phyloP scores from a whole-genome alignment of 64 coral and sea anemone species.

The Stichodactyla mertensii region DNA sequence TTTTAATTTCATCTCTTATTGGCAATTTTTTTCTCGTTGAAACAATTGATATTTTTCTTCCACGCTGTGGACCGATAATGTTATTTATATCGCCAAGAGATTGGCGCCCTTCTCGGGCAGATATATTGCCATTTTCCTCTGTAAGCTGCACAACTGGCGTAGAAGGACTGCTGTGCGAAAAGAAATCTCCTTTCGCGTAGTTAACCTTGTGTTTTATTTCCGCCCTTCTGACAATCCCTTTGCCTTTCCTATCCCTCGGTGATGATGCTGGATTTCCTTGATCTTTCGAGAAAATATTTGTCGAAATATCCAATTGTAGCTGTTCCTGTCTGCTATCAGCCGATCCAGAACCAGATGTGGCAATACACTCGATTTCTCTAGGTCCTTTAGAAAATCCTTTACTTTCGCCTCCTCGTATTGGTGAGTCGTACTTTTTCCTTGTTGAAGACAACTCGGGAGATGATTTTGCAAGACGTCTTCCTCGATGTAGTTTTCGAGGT shows the following conservation, averaged over 20 bases:
- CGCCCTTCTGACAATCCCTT: neutral
- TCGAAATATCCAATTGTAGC: neutral
- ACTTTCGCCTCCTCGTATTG: slow-evolving; percentile 3
- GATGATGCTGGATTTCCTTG: slow-evolving; percentile 5
- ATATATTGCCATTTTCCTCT: neutral
- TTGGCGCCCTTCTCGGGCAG: slow-evolving; percentile 16
- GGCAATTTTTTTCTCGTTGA: slow-evolving; percentile 21
- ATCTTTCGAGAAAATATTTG: neutral
- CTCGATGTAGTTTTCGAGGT: slow-evolving; percentile 17
- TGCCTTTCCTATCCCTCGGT: neutral
- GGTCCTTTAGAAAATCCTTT: neutral
- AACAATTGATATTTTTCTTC: slow-evolving; percentile 18
- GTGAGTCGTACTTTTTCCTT: slow-evolving; percentile 2
- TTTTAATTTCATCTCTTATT: slow-evolving; percentile 10
- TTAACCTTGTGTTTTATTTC: neutral
- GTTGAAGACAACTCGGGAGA: slow-evolving; percentile 35
- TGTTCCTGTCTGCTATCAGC: neutral
- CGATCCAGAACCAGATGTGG: neutral
- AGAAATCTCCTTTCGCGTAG: neutral
- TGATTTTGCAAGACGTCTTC: slow-evolving; percentile 34
- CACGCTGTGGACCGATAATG: neutral
- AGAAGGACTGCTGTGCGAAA: neutral
- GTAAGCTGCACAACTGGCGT: neutral
- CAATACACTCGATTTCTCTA: neutral
- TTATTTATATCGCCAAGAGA: slow-evolving; percentile 50